Conservation (phyloP, 64 coral and sea anemone genomes). For the Porites lutea region DNA sequence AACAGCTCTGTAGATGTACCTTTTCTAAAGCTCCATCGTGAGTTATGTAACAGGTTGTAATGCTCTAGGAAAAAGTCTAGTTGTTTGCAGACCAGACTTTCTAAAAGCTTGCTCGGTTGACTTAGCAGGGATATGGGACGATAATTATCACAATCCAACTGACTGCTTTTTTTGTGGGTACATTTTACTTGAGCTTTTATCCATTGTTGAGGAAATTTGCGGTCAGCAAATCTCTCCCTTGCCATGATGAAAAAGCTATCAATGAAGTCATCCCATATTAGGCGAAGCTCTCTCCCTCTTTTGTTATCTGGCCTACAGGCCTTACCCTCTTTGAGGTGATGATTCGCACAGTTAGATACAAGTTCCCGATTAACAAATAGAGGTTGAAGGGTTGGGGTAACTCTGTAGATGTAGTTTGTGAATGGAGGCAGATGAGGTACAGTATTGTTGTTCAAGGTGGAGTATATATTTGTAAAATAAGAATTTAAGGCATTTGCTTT, state of each 20-base stretch:
- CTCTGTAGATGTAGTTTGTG: not conserved
- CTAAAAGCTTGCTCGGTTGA: constrained; percentile 1
- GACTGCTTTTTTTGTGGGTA: no score
- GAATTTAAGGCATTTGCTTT: constrained; percentile 57
- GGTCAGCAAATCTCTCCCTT: constrained; percentile 2
- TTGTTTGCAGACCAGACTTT: not conserved
- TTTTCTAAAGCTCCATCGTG: no score
- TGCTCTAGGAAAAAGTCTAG: no score
- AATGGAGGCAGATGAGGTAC: not conserved
- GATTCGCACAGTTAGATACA: not conserved
- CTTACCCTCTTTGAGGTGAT: not conserved
- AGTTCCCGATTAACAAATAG: constrained; percentile 1
- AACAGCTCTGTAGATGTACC: no score
- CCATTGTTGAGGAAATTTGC: constrained; percentile 4
- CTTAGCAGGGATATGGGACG: constrained; percentile 1
- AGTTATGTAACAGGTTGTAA: no score
- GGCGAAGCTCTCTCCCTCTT: not conserved
- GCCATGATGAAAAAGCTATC: not conserved
- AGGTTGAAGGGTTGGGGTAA: not conserved
- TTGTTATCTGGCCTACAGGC: not conserved
- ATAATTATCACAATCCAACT: not conserved
- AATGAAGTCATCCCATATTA: not conserved
- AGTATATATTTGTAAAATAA: constrained; percentile 50
- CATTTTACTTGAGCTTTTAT: not conserved
- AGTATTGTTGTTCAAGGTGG: constrained; percentile 35